A percentile compares a stretch with the other conserved stretches of the same genome.
Evolutionary conservation across 2,888 invertebrate species (phyloP).

Genomic region (Napeogenes inachia): DNA sequence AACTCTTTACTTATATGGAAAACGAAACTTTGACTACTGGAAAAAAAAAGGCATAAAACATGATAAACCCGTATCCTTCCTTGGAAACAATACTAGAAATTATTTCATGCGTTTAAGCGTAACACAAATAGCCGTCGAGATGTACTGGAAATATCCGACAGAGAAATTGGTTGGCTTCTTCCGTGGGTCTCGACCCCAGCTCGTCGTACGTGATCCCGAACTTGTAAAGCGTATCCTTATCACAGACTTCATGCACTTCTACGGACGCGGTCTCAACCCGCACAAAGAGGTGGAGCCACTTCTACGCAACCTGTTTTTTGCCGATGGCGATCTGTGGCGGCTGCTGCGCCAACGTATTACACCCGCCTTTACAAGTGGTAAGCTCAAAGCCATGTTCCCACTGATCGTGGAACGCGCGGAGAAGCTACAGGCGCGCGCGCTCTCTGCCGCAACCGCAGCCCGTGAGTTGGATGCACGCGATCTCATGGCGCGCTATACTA

Average conservation of each 20-base stretch:
- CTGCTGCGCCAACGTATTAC: constrained; percentile 55
- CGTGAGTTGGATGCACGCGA: constrained; percentile 49
- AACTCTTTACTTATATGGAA: constrained; percentile 44
- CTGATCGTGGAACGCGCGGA: constrained; percentile 53
- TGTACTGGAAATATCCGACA: constrained; percentile 49
- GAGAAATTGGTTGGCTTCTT: constrained; percentile 53
- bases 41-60: constrained; percentile 45
- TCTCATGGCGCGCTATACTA: constrained; percentile 53
- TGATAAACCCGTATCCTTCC: constrained; percentile 46
- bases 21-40: constrained; percentile 48
- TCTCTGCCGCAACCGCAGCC: constrained; percentile 33
- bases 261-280: constrained; percentile 45
- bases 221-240: constrained; percentile 47
- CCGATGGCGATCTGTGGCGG: constrained; percentile 54
- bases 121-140: constrained; percentile 41
- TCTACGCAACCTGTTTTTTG: constrained; percentile 51
- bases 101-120: constrained; percentile 44
- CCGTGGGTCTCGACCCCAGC: constrained; percentile 42
- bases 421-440: constrained; percentile 39
- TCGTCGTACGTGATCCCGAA: constrained; percentile 52
- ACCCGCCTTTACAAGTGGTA: constrained; percentile 53
- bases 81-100: constrained; percentile 48
- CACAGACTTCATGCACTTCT: constrained; percentile 50
- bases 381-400: constrained; percentile 58
- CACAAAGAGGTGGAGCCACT: constrained; percentile 47